These are phyloP conservation scores for Apis florea DNA, from an alignment of 1,140 invertebrate genomes.

Conservation along the genomic window DNA sequence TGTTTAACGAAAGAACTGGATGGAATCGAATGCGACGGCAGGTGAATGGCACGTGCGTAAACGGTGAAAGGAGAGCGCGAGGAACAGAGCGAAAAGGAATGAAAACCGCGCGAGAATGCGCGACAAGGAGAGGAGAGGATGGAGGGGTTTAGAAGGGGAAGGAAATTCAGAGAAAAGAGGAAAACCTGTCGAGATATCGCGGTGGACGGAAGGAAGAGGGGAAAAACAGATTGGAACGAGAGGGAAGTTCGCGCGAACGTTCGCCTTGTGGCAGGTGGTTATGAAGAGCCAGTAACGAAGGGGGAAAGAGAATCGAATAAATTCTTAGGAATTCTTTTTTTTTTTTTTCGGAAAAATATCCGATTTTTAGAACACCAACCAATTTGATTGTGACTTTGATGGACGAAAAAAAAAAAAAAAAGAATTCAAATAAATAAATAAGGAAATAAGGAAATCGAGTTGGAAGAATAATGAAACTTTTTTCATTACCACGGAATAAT, in stretches of 20 bases:
- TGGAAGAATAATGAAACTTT: too few species aligned
- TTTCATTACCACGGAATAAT: too few species aligned
- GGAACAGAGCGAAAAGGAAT: conserved; percentile 38
- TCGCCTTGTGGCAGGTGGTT: neutral
- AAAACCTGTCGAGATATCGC: conserved; percentile 24
- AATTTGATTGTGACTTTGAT: too few species aligned
- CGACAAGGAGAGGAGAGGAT: neutral
- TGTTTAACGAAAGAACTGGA: conserved; percentile 28
- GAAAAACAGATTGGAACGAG: neutral
- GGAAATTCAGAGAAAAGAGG: conserved; percentile 22
- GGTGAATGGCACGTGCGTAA: conserved; percentile 52
- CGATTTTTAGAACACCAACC: too few species aligned
- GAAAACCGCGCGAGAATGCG: conserved; percentile 35
- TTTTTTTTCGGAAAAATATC: too few species aligned
- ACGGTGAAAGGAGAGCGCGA: conserved; percentile 49
- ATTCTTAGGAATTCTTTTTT: neutral
- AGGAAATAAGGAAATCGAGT: too few species aligned
- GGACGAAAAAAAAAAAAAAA: too few species aligned
- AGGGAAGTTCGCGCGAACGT: neutral
- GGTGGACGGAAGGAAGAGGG: neutral
- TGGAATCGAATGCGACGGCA: conserved; percentile 43
- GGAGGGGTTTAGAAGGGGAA: neutral
- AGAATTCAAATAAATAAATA: too few species aligned
- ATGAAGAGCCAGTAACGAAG: neutral
- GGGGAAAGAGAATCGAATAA: neutral